These are phyloP conservation scores for Oreochromis tanganicae DNA, from an alignment of 2,113 vertebrate species.

Conservation along the genomic window DNA sequence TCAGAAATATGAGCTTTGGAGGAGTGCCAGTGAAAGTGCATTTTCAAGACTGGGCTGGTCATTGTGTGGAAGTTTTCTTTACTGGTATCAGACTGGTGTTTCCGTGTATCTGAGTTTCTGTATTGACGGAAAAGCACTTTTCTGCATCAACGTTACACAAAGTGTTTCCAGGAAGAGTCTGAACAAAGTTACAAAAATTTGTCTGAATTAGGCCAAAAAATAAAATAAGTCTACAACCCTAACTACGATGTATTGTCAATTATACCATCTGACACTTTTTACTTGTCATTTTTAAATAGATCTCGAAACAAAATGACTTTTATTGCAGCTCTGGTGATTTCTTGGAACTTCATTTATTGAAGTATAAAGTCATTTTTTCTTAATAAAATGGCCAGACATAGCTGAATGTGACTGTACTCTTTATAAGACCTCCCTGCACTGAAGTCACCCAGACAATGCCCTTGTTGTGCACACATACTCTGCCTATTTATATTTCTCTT, in stretches of 20 bases:
- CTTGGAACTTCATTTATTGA: background rate
- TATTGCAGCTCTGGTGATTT: background rate
- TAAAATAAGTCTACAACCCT: background rate
- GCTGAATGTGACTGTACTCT: background rate
- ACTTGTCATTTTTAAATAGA: background rate
- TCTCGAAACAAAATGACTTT: background rate
- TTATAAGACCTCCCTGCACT: background rate
- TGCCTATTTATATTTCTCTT: background rate
- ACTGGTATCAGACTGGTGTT: background rate
- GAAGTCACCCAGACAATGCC: background rate
- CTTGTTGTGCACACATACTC: background rate
- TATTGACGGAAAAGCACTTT: background rate
- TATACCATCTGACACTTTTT: background rate
- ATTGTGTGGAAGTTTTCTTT: background rate
- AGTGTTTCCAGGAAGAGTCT: fast-evolving
- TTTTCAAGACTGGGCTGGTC: background rate
- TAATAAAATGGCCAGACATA: background rate
- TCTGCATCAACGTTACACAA: background rate
- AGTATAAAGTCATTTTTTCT: background rate
- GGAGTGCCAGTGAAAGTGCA: background rate
- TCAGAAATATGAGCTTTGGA: background rate
- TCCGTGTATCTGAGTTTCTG: background rate
- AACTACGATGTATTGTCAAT: background rate
- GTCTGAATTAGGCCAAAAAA: background rate
- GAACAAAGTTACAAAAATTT: background rate